These are phyloP conservation scores for Acrocera orbiculus DNA, from an alignment of 2,888 invertebrate species.

Conservation along the genomic window DNA sequence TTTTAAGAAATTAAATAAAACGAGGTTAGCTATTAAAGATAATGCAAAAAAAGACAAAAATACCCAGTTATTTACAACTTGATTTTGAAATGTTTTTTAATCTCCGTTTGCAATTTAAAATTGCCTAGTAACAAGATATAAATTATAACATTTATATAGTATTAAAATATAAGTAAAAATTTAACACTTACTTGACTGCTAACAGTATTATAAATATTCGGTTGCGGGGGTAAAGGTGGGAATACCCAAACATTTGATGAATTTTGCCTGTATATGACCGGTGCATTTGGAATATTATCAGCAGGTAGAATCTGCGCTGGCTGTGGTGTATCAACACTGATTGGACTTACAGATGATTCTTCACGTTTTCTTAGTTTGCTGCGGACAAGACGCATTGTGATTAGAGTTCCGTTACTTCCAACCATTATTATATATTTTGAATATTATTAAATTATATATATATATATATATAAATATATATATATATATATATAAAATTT, in stretches of 20 bases:
- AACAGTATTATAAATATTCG: slow-evolving; percentile 39
- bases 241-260: slow-evolving; percentile 57
- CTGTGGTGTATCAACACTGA: slow-evolving; percentile 38
- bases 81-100: background rate
- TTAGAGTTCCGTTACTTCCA: slow-evolving; percentile 71
- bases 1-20: too few relatives aligned
- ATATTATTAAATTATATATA: too few relatives aligned
- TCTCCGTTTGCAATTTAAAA: too few relatives aligned
- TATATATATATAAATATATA: too few relatives aligned
- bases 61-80: too few relatives aligned
- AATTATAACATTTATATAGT: too few relatives aligned
- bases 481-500: too few relatives aligned
- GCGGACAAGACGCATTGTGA: slow-evolving; percentile 79
- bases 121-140: too few relatives aligned
- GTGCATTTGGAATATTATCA: slow-evolving; percentile 13
- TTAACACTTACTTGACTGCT: slow-evolving; percentile 57
- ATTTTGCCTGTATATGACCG: slow-evolving; percentile 46
- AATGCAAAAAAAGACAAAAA: too few relatives aligned
- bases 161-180: background rate
- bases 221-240: slow-evolving; percentile 61
- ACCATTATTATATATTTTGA: slow-evolving; percentile 41
- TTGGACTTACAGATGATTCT: slow-evolving; percentile 54
- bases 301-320: slow-evolving; percentile 14
- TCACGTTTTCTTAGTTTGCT: slow-evolving; percentile 76
- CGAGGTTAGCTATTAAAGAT: too few relatives aligned